Conservation (phyloP, 2,113 vertebrate species). For the Albula glossodonta region DNA sequence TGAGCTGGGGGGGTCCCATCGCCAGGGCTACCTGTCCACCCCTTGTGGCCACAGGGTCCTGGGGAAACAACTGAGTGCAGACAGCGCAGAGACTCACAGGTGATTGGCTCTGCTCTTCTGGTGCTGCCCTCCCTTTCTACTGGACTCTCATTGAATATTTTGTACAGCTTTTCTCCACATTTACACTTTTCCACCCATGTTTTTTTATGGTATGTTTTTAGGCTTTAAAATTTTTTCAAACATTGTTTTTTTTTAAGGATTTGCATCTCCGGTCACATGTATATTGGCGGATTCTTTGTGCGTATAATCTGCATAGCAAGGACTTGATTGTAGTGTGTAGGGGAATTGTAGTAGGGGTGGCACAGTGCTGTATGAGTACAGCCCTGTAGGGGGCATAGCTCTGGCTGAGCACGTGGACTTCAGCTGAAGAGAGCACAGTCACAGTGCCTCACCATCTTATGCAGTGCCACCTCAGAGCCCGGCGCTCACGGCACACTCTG, state of each 20-base stretch:
- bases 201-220: background rate
- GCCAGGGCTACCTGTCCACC: slow-evolving; percentile 81
- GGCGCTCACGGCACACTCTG: background rate
- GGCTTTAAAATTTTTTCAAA: background rate
- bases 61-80: slow-evolving; percentile 96
- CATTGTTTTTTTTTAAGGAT: background rate
- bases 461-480: slow-evolving; percentile 2
- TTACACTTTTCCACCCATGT: background rate
- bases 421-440: background rate
- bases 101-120: slow-evolving; percentile 52
- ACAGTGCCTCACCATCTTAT: background rate
- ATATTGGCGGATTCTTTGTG: background rate
- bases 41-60: slow-evolving; percentile 87
- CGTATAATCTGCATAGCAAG: too few relatives aligned
- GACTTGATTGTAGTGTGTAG: background rate
- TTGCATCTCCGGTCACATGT: background rate
- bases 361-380: background rate
- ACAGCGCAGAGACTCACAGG: slow-evolving; percentile 96
- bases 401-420: too few relatives aligned
- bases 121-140: background rate
- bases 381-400: too few relatives aligned
- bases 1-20: slow-evolving; percentile 77
- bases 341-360: background rate
- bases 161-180: background rate
- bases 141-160: background rate